A percentile compares a stretch with the other conserved stretches of the same genome.
phyloP scores from a whole-genome alignment of 2,888 invertebrate genomes.

The Maniola hyperantus region DNA sequence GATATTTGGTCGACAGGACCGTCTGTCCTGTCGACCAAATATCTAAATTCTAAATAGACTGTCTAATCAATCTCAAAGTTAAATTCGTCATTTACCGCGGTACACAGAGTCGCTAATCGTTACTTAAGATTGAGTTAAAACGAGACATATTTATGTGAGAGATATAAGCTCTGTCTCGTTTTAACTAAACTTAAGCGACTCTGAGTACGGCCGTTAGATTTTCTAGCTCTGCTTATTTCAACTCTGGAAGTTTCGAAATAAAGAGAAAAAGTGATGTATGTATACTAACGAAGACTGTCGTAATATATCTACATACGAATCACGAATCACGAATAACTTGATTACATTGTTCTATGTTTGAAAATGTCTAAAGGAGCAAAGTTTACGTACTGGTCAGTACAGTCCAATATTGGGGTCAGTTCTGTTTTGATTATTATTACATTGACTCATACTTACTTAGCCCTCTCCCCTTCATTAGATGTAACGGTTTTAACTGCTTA shows the following conservation, averaged over 20 bases:
- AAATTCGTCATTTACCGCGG: no score
- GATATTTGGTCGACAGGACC: no score
- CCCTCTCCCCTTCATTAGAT: conserved; percentile 81
- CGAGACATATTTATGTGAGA: no score
- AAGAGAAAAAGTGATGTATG: background rate
- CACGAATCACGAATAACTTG: background rate
- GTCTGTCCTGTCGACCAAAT: no score
- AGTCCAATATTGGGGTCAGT: conserved; percentile 70
- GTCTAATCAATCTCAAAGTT: no score
- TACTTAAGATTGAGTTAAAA: no score
- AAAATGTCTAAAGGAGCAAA: background rate
- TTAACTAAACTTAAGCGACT: no score
- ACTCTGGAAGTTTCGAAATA: background rate
- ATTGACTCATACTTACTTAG: conserved; percentile 66
- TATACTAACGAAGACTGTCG: background rate
- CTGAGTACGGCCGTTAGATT: no score
- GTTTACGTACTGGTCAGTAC: conserved; percentile 69
- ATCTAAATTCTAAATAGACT: no score
- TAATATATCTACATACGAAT: background rate
- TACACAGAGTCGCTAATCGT: no score
- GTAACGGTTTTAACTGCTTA: conserved; percentile 82
- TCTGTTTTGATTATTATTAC: conserved; percentile 75
- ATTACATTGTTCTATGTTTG: background rate
- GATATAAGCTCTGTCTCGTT: no score
- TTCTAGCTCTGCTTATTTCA: background rate